Evolutionary conservation across 2,888 invertebrate genomes (phyloP).

Genomic region (Limnephilus auricula): DNA sequence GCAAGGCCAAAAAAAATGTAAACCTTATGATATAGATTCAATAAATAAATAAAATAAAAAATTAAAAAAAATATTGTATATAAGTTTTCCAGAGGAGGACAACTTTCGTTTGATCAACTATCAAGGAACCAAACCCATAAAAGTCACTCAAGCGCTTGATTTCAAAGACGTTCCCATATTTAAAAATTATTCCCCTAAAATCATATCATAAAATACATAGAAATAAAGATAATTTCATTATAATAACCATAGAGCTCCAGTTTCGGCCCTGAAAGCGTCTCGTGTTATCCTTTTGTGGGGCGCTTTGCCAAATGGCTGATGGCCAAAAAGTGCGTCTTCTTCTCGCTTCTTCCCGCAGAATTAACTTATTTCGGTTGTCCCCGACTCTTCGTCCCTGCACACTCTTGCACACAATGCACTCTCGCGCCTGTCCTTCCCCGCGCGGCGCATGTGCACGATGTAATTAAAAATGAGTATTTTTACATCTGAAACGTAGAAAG

Average conservation of each 20-base stretch:
- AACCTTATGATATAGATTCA: too few species aligned
- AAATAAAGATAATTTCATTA: neutral
- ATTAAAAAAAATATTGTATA: too few species aligned
- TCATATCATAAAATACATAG: neutral
- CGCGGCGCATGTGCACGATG: slow-evolving; percentile 28
- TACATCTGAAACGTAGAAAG: slow-evolving; percentile 13
- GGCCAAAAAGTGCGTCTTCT: slow-evolving; percentile 66
- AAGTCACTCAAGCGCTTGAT: too few species aligned
- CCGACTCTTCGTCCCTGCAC: slow-evolving; percentile 10
- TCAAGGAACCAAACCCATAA: too few species aligned
- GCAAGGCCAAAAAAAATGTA: too few species aligned
- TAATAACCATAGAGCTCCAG: neutral
- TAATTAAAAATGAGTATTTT: slow-evolving; percentile 36
- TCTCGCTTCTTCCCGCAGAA: slow-evolving; percentile 60
- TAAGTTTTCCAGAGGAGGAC: too few species aligned
- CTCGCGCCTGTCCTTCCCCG: neutral
- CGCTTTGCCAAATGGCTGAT: slow-evolving; percentile 64
- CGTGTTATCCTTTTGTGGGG: slow-evolving; percentile 65
- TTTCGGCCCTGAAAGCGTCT: slow-evolving; percentile 57
- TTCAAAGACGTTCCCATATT: too few species aligned
- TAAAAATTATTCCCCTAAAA: too few species aligned
- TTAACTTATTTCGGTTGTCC: slow-evolving; percentile 57
- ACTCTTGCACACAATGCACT: slow-evolving; percentile 25
- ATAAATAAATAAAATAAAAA: too few species aligned
- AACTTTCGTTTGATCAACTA: too few species aligned